Evolutionary conservation across 1,140 invertebrate genomes (phyloP), one percentile per base, ranked within the genome.

Genomic region (Parapsyche elsis): DNA sequence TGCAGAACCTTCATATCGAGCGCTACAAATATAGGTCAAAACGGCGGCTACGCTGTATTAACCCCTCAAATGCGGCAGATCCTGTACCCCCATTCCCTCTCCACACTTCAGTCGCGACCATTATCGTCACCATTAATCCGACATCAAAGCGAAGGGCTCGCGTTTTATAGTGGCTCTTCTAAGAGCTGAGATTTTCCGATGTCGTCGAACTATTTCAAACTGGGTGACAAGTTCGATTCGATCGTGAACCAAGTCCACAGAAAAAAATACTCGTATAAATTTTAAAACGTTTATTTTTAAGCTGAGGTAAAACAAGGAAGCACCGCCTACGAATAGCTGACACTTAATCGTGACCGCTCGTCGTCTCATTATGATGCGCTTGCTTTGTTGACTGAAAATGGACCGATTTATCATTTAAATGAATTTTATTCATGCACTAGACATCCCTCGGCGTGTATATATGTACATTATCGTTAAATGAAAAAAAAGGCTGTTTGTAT

Each of bases 81-180:
- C 57, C 21, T 21, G 57, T 61, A 61, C 19, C 21, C 16, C n/a
- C 7, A 4, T 38, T 7, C 7, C 57, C 57, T n/a, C 1, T 9
- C 19, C 9, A 19, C 57, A 61, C 57, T 16, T 61, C 57, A 21
- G 16, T 19, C 57, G 57, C 21, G 57, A 21, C 57, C 57, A 61
- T 61, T 61, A 61, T 61, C 57, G 57, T 19, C 57, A 19, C 57
- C 57, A 61, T 61, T 61, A 61, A 61, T 61, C 57, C 57, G n/a
- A 61, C 57, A 61, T 61, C 57, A 61, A 61, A 61, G 57, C 57
- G 16, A 61, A 61, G 57, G 57, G 57, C 21, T 61, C 57, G 57
- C 21, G 57, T 61, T 61, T 61, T 61, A 61, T 61, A 38, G 30
- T 38, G 30, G 30, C 7, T 38, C 30, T 38, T 38, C 30, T 38